Percentiles rank a stretch among this genome's conserved stretches.
Conservation (phyloP, 2,113 vertebrate species). For the Danionella cerebrum region DNA sequence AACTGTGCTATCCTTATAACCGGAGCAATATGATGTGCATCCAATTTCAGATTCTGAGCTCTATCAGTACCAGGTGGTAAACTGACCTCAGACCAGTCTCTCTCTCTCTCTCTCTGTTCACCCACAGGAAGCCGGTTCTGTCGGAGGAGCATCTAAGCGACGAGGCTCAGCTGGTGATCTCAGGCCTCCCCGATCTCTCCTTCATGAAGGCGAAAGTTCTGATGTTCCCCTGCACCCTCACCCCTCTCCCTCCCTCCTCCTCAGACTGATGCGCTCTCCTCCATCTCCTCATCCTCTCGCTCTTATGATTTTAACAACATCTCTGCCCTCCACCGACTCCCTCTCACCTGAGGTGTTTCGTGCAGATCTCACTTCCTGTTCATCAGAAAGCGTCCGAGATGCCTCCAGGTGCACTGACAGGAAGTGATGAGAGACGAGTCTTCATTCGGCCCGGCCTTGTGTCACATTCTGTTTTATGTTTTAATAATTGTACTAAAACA, state of each 20-base stretch:
- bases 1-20: too few relatives aligned
- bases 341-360: too few relatives aligned
- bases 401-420: too few relatives aligned
- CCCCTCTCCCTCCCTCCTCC: conserved; percentile 67
- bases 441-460: too few relatives aligned
- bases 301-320: neutral
- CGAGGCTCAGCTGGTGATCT: conserved; percentile 86
- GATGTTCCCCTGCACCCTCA: conserved; percentile 94
- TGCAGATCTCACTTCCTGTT: too few relatives aligned
- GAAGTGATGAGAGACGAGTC: too few relatives aligned
- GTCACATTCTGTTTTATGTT: too few relatives aligned
- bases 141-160: conserved; percentile 89
- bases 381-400: too few relatives aligned
- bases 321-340: neutral
- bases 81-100: neutral
- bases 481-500: too few relatives aligned
- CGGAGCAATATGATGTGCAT: too few relatives aligned
- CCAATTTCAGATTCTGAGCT: too few relatives aligned
- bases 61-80: too few relatives aligned
- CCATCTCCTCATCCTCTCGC: neutral
- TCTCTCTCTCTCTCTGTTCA: neutral
- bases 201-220: conserved; percentile 99
- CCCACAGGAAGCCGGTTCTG: conserved; percentile 72
- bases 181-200: conserved; percentile 84
- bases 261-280: conserved; percentile 44